Evolutionary conservation across 2,797 vertebrate species (phyloP).

Genomic region (Acrossocheilus wenchowensis): DNA sequence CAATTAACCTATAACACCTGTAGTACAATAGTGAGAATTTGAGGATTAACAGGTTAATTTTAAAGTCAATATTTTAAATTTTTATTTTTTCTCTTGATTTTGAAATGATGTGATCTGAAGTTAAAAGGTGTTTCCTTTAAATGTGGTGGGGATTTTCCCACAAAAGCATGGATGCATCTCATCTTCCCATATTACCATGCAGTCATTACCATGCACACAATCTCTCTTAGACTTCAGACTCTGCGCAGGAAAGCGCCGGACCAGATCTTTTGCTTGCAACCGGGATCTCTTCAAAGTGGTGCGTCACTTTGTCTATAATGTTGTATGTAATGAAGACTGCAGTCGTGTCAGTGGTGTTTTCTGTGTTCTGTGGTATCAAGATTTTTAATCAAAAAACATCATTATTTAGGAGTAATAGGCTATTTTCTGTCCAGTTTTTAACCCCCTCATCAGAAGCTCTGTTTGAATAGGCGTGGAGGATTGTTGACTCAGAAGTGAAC

Average conservation of each 20-base stretch:
- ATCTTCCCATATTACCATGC: background rate
- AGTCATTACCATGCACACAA: too few species aligned
- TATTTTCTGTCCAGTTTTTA: too few species aligned
- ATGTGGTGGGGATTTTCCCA: background rate
- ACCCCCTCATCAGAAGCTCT: too few species aligned
- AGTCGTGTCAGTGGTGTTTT: background rate
- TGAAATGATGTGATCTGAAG: background rate
- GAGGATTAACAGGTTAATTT: background rate
- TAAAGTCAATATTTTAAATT: constrained; percentile 13
- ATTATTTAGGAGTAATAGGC: too few species aligned
- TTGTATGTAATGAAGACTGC: background rate
- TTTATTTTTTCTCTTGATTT: background rate
- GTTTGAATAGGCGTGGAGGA: too few species aligned
- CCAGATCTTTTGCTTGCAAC: constrained; percentile 57
- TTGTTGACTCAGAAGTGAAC: too few species aligned
- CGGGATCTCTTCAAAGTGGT: constrained; percentile 48
- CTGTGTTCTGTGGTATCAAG: background rate
- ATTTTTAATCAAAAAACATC: too few species aligned
- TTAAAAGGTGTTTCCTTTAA: background rate
- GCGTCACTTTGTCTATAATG: background rate
- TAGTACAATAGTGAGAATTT: background rate
- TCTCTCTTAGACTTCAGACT: constrained; percentile 29
- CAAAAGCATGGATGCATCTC: background rate
- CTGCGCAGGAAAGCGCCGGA: constrained; percentile 51
- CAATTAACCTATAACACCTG: background rate